Conservation (phyloP, 2,113 vertebrate genomes). For the Erythrocercus mccallii region DNA sequence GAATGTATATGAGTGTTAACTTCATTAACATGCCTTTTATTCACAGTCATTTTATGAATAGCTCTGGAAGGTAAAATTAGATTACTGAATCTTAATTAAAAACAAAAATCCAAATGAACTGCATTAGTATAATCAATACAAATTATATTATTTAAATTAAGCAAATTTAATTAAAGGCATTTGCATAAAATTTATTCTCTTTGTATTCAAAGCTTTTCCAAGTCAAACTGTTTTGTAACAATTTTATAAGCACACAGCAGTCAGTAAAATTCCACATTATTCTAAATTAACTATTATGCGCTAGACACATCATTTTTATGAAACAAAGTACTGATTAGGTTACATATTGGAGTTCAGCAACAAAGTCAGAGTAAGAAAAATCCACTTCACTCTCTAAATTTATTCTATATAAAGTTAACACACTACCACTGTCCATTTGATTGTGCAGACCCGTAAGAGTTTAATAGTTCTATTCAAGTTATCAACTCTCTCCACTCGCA, state of each 20-base stretch:
- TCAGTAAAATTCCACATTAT: constrained; percentile 36
- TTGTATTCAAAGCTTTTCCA: constrained; percentile 22
- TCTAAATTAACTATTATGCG: constrained; percentile 12
- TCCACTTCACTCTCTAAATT: not conserved
- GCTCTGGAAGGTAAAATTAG: constrained; percentile 47
- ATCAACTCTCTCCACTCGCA: not conserved
- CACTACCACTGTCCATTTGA: not conserved
- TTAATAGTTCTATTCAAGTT: not conserved
- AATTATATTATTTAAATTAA: constrained; percentile 62
- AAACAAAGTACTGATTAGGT: not conserved
- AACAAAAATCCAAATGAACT: constrained; percentile 44
- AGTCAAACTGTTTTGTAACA: constrained; percentile 28
- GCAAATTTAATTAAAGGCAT: constrained; percentile 50
- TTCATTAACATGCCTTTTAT: constrained; percentile 40
- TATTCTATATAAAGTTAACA: not conserved
- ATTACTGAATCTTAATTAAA: constrained; percentile 57
- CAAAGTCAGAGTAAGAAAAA: not conserved
- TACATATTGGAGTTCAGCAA: not conserved
- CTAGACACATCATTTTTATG: not conserved
- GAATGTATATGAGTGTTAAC: constrained; percentile 6
- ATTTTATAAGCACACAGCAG: constrained; percentile 9
- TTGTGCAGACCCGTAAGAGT: not conserved
- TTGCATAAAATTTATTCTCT: constrained; percentile 15
- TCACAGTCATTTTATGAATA: constrained; percentile 27
- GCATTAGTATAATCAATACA: constrained; percentile 53